phyloP scores from a whole-genome alignment of 2,113 vertebrate genomes.

The Nipponia nippon region DNA sequence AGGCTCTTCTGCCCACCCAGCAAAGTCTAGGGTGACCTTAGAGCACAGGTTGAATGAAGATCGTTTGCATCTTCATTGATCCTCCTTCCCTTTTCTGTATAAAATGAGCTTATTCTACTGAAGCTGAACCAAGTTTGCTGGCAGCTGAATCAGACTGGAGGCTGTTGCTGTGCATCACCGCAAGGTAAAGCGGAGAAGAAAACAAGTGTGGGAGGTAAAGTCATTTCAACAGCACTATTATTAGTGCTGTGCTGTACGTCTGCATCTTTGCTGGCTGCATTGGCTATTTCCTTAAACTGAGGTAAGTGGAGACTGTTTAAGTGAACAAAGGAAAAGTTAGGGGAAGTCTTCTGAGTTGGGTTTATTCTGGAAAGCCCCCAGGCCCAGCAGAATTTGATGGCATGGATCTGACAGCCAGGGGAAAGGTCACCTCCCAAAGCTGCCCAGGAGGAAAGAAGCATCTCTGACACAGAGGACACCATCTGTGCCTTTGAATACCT shows the following conservation, averaged over 20 bases:
- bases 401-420: slow-evolving; percentile 19
- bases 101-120: slow-evolving; percentile 3
- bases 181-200: neutral
- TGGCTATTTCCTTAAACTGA: neutral
- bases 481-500: neutral
- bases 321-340: neutral
- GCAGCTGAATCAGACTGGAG: slow-evolving; percentile 35
- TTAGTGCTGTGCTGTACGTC: neutral
- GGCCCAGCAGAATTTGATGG: neutral
- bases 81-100: neutral
- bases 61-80: slow-evolving; percentile 33
- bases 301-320: neutral
- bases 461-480: neutral
- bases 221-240: neutral
- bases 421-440: slow-evolving; percentile 5
- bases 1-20: slow-evolving; percentile 19
- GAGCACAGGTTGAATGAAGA: neutral
- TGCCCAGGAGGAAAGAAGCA: slow-evolving; percentile 2
- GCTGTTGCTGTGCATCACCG: neutral
- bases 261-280: neutral
- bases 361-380: neutral
- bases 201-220: slow-evolving; percentile 6
- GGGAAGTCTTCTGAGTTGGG: neutral
- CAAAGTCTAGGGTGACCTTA: slow-evolving; percentile 8
- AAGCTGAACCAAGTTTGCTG: neutral